phyloP scores from a whole-genome alignment of 2,888 invertebrate genomes.

The Hetaerina titia region DNA sequence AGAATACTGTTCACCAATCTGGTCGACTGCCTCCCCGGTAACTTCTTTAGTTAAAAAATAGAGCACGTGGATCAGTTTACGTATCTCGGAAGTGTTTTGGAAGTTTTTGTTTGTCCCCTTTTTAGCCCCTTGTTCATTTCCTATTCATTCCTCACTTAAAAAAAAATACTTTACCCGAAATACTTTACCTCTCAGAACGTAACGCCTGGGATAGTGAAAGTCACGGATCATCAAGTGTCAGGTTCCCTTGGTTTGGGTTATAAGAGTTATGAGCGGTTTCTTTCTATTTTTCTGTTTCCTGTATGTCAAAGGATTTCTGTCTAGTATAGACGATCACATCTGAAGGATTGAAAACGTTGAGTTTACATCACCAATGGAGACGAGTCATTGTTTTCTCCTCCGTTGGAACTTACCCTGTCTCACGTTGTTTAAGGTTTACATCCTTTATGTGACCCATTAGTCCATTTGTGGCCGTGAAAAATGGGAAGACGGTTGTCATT shows the following conservation, averaged over 20 bases:
- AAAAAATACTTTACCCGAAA: too few species aligned
- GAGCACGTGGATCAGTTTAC: too few species aligned
- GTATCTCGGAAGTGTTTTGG: too few species aligned
- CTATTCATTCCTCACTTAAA: too few species aligned
- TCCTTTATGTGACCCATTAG: not conserved
- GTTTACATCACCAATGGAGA: not conserved
- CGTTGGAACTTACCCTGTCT: too few species aligned
- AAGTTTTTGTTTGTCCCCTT: too few species aligned
- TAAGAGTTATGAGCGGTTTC: not conserved
- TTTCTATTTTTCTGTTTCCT: not conserved
- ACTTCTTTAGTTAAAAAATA: too few species aligned
- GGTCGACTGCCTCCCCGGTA: too few species aligned
- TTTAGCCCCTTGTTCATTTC: too few species aligned
- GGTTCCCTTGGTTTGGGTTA: too few species aligned
- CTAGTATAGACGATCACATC: not conserved
- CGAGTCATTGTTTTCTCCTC: not conserved
- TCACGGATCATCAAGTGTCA: not conserved
- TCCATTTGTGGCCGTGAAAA: not conserved
- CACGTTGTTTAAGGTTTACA: not conserved
- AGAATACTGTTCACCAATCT: too few species aligned
- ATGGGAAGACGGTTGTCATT: conserved; percentile 14
- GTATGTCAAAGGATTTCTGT: not conserved
- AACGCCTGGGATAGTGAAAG: too few species aligned
- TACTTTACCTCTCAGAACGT: not conserved
- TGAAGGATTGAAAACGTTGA: not conserved